Evolutionary conservation across 2,888 invertebrate genomes (phyloP).

Genomic region (Orthonevra nobilis): DNA sequence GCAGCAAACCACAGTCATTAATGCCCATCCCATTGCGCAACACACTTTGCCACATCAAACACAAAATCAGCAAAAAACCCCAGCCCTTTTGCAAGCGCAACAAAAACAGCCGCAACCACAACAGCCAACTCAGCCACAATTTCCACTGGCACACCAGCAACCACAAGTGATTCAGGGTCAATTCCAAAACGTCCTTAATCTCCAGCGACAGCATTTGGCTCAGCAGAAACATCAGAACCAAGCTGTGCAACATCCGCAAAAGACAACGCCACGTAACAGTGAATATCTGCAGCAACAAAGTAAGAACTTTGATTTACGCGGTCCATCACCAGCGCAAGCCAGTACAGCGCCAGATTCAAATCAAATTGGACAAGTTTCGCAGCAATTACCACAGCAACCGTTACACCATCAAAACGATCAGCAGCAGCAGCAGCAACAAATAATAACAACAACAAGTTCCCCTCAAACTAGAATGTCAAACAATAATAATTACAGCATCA

Average conservation of each 20-base stretch:
- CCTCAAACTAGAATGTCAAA: slow-evolving; percentile 30
- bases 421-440: slow-evolving; percentile 35
- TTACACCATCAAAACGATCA: too few relatives aligned
- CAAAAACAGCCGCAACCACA: slow-evolving; percentile 40
- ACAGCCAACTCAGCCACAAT: slow-evolving; percentile 33
- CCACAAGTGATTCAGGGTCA: slow-evolving; percentile 73
- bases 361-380: slow-evolving; percentile 67
- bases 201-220: slow-evolving; percentile 73
- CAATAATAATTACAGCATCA: too few relatives aligned
- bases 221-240: slow-evolving; percentile 70
- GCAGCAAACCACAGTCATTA: slow-evolving; percentile 49
- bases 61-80: slow-evolving; percentile 30
- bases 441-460: slow-evolving; percentile 16
- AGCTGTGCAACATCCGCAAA: slow-evolving; percentile 70
- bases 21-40: slow-evolving; percentile 33
- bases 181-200: slow-evolving; percentile 75
- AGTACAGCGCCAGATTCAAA: slow-evolving; percentile 82
- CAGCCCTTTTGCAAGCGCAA: slow-evolving; percentile 28
- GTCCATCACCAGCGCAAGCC: slow-evolving; percentile 84
- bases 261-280: slow-evolving; percentile 73
- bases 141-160: slow-evolving; percentile 51
- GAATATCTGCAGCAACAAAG: slow-evolving; percentile 73
- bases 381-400: slow-evolving; percentile 40
- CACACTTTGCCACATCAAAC: slow-evolving; percentile 10
- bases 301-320: slow-evolving; percentile 74